Evolutionary conservation across 2,797 vertebrate genomes (phyloP).

Genomic region (Enteromius paludinosus): DNA sequence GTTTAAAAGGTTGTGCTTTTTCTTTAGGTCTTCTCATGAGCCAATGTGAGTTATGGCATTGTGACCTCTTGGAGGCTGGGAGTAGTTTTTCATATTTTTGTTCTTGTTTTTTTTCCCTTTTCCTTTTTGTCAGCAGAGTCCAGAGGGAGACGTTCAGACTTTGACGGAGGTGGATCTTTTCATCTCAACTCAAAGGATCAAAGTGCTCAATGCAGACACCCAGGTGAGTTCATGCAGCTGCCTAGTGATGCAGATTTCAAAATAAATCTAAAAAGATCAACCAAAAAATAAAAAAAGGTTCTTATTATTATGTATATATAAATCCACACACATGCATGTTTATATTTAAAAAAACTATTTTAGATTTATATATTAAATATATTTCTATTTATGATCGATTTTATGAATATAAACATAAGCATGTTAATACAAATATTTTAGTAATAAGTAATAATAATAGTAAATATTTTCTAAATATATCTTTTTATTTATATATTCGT

Average conservation of each 20-base stretch:
- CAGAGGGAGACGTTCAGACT: conserved; percentile 91
- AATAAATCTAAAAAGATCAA: background rate
- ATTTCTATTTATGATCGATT: too few species aligned
- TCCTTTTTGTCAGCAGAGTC: conserved; percentile 77
- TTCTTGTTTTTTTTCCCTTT: conserved; percentile 3
- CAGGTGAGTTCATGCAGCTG: conserved; percentile 80
- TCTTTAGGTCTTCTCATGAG: conserved; percentile 30
- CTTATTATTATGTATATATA: too few species aligned
- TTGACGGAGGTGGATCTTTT: conserved; percentile 98
- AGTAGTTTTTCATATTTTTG: conserved; percentile 44
- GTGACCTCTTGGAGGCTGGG: conserved; percentile 20
- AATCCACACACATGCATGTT: too few species aligned
- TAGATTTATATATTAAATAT: too few species aligned
- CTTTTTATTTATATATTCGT: too few species aligned
- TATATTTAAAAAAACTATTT: too few species aligned
- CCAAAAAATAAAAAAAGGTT: background rate
- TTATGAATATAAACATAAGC: too few species aligned
- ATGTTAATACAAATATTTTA: too few species aligned
- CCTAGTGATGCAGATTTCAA: background rate
- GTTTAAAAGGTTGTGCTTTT: conserved; percentile 30
- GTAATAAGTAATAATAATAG: too few species aligned
- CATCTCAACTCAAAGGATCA: conserved; percentile 99
- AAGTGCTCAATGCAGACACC: conserved; percentile 96
- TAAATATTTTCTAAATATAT: too few species aligned
- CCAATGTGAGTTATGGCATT: conserved; percentile 34